These are phyloP conservation scores for Catharus ustulatus DNA, from an alignment of 2,797 vertebrate species.

Conservation along the genomic window DNA sequence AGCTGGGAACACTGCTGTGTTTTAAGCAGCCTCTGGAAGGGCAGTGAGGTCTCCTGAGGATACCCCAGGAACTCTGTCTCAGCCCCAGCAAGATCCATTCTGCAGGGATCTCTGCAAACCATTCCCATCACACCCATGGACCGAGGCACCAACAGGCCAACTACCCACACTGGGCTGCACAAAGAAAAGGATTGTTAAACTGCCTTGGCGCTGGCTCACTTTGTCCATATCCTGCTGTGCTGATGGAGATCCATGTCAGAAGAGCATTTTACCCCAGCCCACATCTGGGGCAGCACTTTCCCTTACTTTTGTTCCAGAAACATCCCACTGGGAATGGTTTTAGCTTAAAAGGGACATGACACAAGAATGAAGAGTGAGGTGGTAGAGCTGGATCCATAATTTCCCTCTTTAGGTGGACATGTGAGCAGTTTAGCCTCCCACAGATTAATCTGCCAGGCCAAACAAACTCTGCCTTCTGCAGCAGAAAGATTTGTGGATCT, in stretches of 20 bases:
- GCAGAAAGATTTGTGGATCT: background rate
- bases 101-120: background rate
- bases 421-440: background rate
- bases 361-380: background rate
- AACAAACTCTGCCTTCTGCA: background rate
- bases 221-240: background rate
- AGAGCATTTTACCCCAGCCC: background rate
- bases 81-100: background rate
- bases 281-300: background rate
- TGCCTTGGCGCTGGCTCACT: background rate
- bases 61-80: rapidly evolving
- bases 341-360: background rate
- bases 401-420: background rate
- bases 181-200: background rate
- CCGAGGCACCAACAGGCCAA: background rate
- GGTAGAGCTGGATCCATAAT: background rate
- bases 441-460: background rate
- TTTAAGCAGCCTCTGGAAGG: background rate
- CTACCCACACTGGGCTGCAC: background rate
- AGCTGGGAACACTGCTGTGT: background rate
- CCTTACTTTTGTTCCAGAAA: background rate
- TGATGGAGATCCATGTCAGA: background rate
- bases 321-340: background rate
- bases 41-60: background rate
- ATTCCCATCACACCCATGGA: rapidly evolving